Conservation (phyloP, 2,888 invertebrate genomes). For the Aporophyla nigra region DNA sequence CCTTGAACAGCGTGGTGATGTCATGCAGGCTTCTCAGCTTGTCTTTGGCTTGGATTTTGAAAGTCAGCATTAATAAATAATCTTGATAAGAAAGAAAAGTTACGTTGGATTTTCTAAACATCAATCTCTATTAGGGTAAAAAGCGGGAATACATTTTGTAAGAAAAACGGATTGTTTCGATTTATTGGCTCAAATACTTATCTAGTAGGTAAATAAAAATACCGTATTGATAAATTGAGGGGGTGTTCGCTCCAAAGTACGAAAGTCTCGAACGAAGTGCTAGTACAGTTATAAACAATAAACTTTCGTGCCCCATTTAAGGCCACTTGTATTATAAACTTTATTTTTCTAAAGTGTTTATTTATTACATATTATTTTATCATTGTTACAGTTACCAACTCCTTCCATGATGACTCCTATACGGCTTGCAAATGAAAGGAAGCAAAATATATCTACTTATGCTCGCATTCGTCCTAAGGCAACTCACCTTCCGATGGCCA, state of each 20-base stretch:
- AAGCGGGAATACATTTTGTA: neutral
- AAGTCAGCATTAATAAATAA: neutral
- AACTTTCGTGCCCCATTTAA: neutral
- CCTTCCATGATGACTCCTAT: slow-evolving; percentile 71
- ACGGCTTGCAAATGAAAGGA: slow-evolving; percentile 73
- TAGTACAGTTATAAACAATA: neutral
- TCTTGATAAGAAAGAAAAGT: neutral
- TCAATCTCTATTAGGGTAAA: neutral
- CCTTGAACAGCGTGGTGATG: neutral
- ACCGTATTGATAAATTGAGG: neutral
- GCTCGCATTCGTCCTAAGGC: slow-evolving; percentile 71
- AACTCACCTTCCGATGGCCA: slow-evolving; percentile 68
- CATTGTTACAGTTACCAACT: slow-evolving; percentile 70
- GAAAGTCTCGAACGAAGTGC: neutral
- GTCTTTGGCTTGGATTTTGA: neutral
- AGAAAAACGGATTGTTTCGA: neutral
- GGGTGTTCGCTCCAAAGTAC: neutral
- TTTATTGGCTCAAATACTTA: neutral
- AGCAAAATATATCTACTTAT: slow-evolving; percentile 62
- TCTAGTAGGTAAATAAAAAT: too few relatives aligned
- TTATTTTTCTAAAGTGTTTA: neutral
- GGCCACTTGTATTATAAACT: neutral
- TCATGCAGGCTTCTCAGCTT: neutral
- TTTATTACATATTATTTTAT: neutral
- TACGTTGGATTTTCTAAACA: neutral